Percentiles rank a stretch among this genome's conserved stretches.
These are phyloP conservation scores for Cheilosia soror DNA, from an alignment of 2,888 invertebrate genomes.

Conservation along the genomic window DNA sequence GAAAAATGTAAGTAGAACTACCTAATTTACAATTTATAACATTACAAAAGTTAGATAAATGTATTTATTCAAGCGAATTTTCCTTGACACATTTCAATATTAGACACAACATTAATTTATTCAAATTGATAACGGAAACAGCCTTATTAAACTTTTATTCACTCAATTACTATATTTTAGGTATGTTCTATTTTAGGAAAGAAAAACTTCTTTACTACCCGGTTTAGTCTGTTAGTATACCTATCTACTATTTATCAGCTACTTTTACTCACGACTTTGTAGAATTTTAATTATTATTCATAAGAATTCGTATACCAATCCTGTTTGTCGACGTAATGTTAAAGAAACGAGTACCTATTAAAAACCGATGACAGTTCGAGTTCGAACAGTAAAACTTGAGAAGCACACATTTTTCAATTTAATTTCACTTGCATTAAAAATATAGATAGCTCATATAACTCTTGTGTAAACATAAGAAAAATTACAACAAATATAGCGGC, in stretches of 20 bases:
- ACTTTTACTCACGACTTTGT: conserved; percentile 4
- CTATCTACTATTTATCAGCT: neutral
- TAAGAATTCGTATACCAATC: neutral
- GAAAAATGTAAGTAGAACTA: no score
- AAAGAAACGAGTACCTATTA: neutral
- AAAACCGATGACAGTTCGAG: neutral
- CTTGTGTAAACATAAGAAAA: conserved; percentile 26
- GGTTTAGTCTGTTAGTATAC: neutral
- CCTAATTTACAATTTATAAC: no score
- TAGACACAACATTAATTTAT: no score
- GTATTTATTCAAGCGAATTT: no score
- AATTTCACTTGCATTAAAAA: conserved; percentile 5
- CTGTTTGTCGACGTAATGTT: neutral
- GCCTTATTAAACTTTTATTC: no score
- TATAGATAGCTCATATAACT: neutral
- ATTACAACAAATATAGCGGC: neutral
- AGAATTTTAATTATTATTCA: neutral
- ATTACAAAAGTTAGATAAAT: no score
- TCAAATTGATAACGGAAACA: no score
- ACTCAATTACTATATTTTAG: no score
- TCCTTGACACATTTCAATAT: no score
- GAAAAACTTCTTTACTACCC: no score
- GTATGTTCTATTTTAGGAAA: no score
- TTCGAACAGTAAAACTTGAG: neutral
- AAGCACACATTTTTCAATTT: conserved; percentile 9